These are phyloP conservation scores for Dicranocentrus wangi DNA, from an alignment of 2,888 invertebrate species.

Conservation along the genomic window DNA sequence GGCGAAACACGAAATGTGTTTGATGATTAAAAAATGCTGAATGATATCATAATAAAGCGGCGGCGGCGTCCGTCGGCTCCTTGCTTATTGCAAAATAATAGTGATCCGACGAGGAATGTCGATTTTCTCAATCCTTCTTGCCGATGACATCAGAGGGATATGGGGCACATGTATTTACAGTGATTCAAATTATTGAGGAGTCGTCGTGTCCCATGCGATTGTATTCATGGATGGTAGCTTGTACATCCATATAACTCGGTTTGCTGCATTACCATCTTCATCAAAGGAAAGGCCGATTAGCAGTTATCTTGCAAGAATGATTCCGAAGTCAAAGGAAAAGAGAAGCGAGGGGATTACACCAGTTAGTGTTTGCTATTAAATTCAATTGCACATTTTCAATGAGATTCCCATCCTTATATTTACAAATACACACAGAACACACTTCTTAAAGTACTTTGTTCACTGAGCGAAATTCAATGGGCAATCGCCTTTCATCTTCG, in stretches of 20 bases:
- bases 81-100: slow-evolving; percentile 1
- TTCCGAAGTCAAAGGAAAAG: slow-evolving; percentile 22
- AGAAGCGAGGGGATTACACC: slow-evolving; percentile 12
- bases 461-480: slow-evolving; percentile 34
- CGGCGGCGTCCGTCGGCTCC: slow-evolving; percentile 2
- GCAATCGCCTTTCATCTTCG: slow-evolving; percentile 46
- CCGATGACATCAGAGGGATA: slow-evolving; percentile 34
- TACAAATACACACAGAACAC: background rate
- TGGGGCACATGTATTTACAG: background rate
- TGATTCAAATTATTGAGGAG: too few relatives aligned
- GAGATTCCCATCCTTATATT: background rate
- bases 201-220: background rate
- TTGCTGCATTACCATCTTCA: slow-evolving; percentile 8
- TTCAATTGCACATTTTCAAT: slow-evolving; percentile 39
- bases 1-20: slow-evolving; percentile 4
- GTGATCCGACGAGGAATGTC: slow-evolving; percentile 49
- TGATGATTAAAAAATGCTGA: background rate
- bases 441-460: background rate
- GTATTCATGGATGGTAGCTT: background rate
- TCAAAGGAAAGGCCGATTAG: slow-evolving; percentile 38
- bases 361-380: slow-evolving; percentile 34
- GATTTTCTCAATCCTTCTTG: slow-evolving; percentile 24
- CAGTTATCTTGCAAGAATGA: slow-evolving; percentile 23
- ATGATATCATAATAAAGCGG: background rate
- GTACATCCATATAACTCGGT: too few relatives aligned